Conservation (phyloP, 2,888 invertebrate genomes). For the Patella ulyssiponensis region DNA sequence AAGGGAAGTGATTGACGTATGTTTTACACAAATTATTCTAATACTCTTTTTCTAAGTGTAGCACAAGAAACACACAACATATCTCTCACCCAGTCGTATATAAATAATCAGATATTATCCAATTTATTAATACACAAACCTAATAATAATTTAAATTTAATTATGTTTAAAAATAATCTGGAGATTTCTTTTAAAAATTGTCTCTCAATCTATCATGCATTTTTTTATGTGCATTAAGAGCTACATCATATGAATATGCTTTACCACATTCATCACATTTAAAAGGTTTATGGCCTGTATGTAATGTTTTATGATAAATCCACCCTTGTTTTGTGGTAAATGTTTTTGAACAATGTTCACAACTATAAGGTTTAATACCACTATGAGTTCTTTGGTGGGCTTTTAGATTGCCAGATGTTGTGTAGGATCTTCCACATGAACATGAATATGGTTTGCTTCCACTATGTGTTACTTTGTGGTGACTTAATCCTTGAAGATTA, state of each 20-base stretch:
- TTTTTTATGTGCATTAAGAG: slow-evolving; percentile 9
- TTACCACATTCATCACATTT: slow-evolving; percentile 1
- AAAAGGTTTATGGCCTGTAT: slow-evolving; percentile 1
- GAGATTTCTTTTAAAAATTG: too few relatives aligned
- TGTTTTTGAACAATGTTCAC: slow-evolving; percentile 1
- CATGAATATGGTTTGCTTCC: slow-evolving; percentile 1
- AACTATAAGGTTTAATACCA: slow-evolving; percentile 1
- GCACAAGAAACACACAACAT: too few relatives aligned
- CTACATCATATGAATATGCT: neutral
- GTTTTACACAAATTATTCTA: too few relatives aligned
- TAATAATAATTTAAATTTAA: too few relatives aligned
- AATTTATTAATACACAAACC: too few relatives aligned
- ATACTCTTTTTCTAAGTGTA: too few relatives aligned
- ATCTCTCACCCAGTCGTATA: too few relatives aligned
- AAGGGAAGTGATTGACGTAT: too few relatives aligned
- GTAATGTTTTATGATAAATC: slow-evolving; percentile 1
- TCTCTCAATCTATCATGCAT: neutral
- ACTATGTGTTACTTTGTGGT: neutral
- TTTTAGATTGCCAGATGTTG: neutral
- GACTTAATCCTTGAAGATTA: neutral
- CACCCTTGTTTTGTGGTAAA: slow-evolving; percentile 8
- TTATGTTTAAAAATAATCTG: too few relatives aligned
- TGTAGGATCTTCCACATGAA: neutral
- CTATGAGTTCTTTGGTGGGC: slow-evolving; percentile 1
- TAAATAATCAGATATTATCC: too few relatives aligned